Evolutionary conservation across 2,797 vertebrate species (phyloP).

Genomic region (Oreochromis mossambicus): DNA sequence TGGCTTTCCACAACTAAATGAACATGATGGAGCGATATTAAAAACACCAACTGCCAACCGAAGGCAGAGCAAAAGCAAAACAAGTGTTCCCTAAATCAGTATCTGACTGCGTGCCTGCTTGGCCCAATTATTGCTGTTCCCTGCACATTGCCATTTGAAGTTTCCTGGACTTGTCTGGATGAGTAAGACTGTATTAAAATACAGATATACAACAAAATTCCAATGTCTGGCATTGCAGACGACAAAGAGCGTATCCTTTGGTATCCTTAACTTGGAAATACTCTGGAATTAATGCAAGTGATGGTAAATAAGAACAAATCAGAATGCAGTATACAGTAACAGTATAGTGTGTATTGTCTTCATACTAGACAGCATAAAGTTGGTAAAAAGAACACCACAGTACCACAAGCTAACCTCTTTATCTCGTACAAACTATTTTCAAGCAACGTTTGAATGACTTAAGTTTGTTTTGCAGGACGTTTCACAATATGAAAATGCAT

Average conservation of each 20-base stretch:
- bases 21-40: background rate
- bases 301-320: background rate
- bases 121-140: background rate
- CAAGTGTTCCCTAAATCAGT: background rate
- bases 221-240: background rate
- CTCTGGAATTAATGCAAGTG: background rate
- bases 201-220: background rate
- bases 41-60: background rate
- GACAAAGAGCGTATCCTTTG: background rate
- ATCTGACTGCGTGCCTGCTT: fast-evolving
- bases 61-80: background rate
- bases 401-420: background rate
- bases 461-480: background rate
- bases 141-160: background rate
- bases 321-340: background rate
- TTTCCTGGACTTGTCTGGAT: background rate
- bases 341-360: background rate
- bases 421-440: background rate
- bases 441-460: background rate
- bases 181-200: background rate
- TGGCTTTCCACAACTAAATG: background rate
- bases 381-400: background rate
- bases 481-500: background rate
- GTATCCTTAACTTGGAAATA: background rate
- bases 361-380: background rate